phyloP scores from a whole-genome alignment of 2,797 vertebrate species.

The Urocyon cinereoargenteus region DNA sequence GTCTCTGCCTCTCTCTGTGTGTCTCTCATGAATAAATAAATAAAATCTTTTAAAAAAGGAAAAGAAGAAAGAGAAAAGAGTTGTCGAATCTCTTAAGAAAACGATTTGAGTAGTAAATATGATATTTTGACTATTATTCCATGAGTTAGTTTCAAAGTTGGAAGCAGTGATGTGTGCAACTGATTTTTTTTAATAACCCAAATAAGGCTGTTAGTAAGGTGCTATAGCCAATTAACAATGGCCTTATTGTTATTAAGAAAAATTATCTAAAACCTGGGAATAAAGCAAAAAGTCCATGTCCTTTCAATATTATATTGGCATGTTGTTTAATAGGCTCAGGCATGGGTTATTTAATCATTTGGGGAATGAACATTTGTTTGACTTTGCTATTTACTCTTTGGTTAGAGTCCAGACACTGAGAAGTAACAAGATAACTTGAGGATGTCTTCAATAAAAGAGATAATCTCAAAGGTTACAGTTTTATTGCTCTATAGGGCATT shows the following conservation, averaged over 20 bases:
- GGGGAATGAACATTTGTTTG: not conserved
- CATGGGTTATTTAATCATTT: not conserved
- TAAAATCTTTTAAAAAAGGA: not conserved
- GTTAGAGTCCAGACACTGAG: not conserved
- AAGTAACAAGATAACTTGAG: not conserved
- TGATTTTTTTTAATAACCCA: slow-evolving; percentile 41
- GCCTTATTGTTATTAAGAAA: not conserved
- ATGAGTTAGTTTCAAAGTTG: slow-evolving; percentile 25
- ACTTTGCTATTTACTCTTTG: slow-evolving; percentile 31
- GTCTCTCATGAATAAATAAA: too few species aligned
- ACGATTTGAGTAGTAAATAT: not conserved
- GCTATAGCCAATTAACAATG: not conserved
- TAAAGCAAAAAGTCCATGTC: not conserved
- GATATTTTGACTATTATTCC: slow-evolving; percentile 4
- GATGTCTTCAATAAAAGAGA: not conserved
- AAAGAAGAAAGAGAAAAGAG: not conserved
- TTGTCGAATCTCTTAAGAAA: not conserved
- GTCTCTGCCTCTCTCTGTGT: too few species aligned
- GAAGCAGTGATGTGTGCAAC: not conserved
- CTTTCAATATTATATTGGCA: not conserved
- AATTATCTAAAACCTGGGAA: not conserved
- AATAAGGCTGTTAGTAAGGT: not conserved
- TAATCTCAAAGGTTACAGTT: not conserved
- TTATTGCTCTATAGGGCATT: not conserved
- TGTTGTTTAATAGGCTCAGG: not conserved